Evolutionary conservation across 2,888 invertebrate species (phyloP).

Genomic region (Drosophila meridiana): DNA sequence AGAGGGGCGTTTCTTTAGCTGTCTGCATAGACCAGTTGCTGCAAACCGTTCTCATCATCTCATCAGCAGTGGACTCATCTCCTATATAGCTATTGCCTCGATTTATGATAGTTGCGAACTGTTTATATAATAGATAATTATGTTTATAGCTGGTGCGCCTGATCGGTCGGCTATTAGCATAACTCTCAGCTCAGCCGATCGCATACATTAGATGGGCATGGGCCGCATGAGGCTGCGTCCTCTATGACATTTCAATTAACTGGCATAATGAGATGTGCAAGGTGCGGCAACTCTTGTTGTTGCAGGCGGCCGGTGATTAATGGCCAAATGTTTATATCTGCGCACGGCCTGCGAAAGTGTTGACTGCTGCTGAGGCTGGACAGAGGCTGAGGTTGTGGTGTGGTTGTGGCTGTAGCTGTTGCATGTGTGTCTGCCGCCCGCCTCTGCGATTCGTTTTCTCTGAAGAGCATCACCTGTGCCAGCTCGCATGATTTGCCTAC

Average conservation of each 20-base stretch:
- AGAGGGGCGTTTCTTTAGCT: background rate
- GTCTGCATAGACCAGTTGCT: no score
- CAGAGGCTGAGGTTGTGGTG: no score
- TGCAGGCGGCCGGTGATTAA: slow-evolving; percentile 70
- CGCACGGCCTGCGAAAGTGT: slow-evolving; percentile 69
- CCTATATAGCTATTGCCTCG: background rate
- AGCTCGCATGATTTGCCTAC: slow-evolving; percentile 58
- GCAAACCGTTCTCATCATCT: background rate
- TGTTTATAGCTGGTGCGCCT: background rate
- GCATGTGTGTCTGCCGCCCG: slow-evolving; percentile 12
- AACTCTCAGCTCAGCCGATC: background rate
- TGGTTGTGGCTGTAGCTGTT: background rate
- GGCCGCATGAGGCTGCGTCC: background rate
- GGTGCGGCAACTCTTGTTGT: slow-evolving; percentile 50
- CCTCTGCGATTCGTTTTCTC: slow-evolving; percentile 16
- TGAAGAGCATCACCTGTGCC: slow-evolving; percentile 22
- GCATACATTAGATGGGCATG: slow-evolving; percentile 1
- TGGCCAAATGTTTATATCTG: slow-evolving; percentile 73
- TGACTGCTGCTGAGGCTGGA: slow-evolving; percentile 52
- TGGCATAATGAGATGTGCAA: slow-evolving; percentile 65
- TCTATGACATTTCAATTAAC: slow-evolving; percentile 77
- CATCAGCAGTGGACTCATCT: background rate
- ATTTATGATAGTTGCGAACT: background rate
- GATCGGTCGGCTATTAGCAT: slow-evolving; percentile 3
- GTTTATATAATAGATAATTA: slow-evolving; percentile 7